Evolutionary conservation across 2,888 invertebrate species (phyloP), one percentile per base, ranked within the genome.

Genomic region (Hydropsyche betteni): DNA sequence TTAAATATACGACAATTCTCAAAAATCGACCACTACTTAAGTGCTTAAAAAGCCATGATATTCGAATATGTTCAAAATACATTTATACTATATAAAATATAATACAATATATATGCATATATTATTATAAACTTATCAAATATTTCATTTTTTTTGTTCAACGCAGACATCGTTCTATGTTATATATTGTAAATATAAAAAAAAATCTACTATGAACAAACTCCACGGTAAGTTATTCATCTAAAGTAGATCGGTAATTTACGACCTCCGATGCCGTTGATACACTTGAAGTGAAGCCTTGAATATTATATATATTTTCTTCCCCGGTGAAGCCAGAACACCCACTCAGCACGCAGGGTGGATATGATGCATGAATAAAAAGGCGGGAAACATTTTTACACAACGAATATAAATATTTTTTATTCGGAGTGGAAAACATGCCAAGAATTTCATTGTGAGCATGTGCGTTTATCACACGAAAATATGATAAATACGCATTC

Each of bases 181-280:
- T 24, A 24, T 24, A 24, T 44, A 44, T 10, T 44, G 7, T 44
- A 6, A 10, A 44, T 10, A 44, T 44, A 44, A 44, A 44, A 44
- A 44, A 44, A 10, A 44, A 44, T 8, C 6, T 44, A 0, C 44
- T 44, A 44, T 44, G 3, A 36, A 64, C 8, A 64, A 36, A 50
- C 16, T 69, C n/a, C 69, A 2, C 51, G n/a, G 16, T 50, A 50
- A 69, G 72, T 55, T 72, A 72, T 72, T 72, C 72, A 72, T 72
- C 72, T 72, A 72, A 72, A 72, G 72, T 72, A 72, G 72, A 72
- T 61, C 76, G 61, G 77, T 77, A 74, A 77, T 77, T 77, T 77
- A 77, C 69, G 77, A 75, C 64, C 55, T 53, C 50, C 53, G 77
- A 75, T 77, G 72, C 74, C 51, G 75, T 69, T 68, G 61, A 74